Evolutionary conservation across 2,113 vertebrate species (phyloP).

Genomic region (Cryptomyrus ogoouensis): DNA sequence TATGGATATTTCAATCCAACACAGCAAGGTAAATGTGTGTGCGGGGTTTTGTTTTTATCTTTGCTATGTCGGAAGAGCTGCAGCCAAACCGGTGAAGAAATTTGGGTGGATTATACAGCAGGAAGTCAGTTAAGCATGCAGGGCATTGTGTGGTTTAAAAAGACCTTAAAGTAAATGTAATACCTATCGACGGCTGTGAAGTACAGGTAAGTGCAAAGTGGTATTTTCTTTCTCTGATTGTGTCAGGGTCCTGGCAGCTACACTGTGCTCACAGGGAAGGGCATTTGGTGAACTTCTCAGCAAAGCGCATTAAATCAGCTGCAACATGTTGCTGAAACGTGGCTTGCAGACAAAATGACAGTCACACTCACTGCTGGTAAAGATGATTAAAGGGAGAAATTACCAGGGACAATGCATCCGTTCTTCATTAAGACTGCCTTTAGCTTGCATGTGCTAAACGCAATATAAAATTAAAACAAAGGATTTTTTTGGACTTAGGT

Average conservation of each 20-base stretch:
- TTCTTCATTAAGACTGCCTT: background rate
- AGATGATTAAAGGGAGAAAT: background rate
- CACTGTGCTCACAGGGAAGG: background rate
- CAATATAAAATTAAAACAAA: background rate
- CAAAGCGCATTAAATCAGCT: background rate
- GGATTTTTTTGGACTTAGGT: background rate
- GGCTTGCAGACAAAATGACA: background rate
- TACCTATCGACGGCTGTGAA: background rate
- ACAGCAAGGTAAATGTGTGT: background rate
- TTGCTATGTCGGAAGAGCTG: background rate
- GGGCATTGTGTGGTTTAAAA: background rate
- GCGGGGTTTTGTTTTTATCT: background rate
- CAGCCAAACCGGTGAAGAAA: background rate
- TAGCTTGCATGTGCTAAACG: background rate
- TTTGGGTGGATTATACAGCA: background rate
- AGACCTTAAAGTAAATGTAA: background rate
- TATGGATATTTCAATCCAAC: background rate
- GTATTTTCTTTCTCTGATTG: background rate
- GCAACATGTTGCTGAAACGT: background rate
- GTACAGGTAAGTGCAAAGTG: background rate
- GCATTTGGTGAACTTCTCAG: background rate
- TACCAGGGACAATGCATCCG: background rate
- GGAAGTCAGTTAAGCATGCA: slow-evolving; percentile 5
- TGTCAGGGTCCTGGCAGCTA: background rate
- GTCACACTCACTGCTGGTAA: background rate